These are phyloP conservation scores for Lineus longissimus DNA, from an alignment of 1,140 invertebrate species.

Conservation along the genomic window DNA sequence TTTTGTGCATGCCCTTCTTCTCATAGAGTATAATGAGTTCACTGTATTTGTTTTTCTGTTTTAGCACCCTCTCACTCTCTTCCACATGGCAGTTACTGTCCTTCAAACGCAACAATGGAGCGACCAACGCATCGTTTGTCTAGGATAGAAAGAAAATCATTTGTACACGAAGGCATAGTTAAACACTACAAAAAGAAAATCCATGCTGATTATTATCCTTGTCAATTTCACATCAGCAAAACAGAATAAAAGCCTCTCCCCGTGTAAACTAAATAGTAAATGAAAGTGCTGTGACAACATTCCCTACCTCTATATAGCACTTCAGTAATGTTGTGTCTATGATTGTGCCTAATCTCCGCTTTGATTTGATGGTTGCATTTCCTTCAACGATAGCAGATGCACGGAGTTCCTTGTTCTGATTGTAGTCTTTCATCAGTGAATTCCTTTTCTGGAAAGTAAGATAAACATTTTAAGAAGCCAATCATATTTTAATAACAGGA, in stretches of 20 bases:
- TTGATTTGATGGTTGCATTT: constrained; percentile 53
- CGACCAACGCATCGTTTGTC: constrained; percentile 91
- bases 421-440: constrained; percentile 36
- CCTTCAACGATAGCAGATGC: constrained; percentile 56
- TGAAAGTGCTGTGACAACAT: not conserved
- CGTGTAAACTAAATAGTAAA: too few relatives aligned
- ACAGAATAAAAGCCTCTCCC: too few relatives aligned
- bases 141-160: constrained; percentile 49
- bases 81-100: constrained; percentile 90
- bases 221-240: too few relatives aligned
- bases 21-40: constrained; percentile 96
- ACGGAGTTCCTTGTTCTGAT: constrained; percentile 28
- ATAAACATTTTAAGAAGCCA: constrained; percentile 3
- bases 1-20: constrained; percentile 84
- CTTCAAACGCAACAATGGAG: constrained; percentile 77
- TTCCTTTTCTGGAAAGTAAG: constrained; percentile 48
- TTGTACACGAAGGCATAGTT: constrained; percentile 1
- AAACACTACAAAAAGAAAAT: too few relatives aligned
- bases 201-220: too few relatives aligned
- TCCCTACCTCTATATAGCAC: constrained; percentile 82
- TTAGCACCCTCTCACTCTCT: constrained; percentile 86
- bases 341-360: constrained; percentile 75
- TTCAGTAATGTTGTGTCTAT: constrained; percentile 95
- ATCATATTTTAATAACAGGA: not conserved
- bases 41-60: constrained; percentile 80